phyloP scores from a whole-genome alignment of 2,888 invertebrate species.

The Morinoia aosen region DNA sequence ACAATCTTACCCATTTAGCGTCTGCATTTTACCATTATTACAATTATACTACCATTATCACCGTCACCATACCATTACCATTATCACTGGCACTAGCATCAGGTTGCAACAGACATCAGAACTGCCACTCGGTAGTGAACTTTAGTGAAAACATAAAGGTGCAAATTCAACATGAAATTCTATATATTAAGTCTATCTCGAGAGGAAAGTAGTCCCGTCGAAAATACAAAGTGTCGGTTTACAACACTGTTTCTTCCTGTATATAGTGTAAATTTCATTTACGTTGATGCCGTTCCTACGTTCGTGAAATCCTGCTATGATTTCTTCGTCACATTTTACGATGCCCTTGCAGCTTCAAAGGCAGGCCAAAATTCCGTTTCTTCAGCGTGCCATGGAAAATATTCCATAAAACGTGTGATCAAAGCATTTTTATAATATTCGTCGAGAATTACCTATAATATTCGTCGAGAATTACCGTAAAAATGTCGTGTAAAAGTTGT shows the following conservation, averaged over 20 bases:
- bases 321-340: background rate
- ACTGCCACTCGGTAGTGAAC: too few species aligned
- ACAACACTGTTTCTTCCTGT: background rate
- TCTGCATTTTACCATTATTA: too few species aligned
- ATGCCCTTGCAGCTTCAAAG: conserved; percentile 30
- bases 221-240: background rate
- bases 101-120: too few species aligned
- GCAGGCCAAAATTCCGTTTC: background rate
- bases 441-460: conserved; percentile 22
- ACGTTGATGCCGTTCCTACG: background rate
- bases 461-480: background rate
- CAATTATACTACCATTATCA: too few species aligned
- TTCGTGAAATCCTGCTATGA: background rate
- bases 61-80: too few species aligned
- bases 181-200: background rate
- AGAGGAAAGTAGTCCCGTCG: background rate
- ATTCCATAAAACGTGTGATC: conserved; percentile 17
- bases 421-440: conserved; percentile 38
- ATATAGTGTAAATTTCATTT: background rate
- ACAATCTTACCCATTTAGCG: too few species aligned
- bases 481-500: background rate
- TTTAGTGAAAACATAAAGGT: too few species aligned
- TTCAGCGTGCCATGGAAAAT: background rate
- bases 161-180: too few species aligned
- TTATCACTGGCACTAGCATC: too few species aligned